These are phyloP conservation scores for Nothobranchius furzeri DNA, from an alignment of 2,113 vertebrate genomes.

Conservation along the genomic window DNA sequence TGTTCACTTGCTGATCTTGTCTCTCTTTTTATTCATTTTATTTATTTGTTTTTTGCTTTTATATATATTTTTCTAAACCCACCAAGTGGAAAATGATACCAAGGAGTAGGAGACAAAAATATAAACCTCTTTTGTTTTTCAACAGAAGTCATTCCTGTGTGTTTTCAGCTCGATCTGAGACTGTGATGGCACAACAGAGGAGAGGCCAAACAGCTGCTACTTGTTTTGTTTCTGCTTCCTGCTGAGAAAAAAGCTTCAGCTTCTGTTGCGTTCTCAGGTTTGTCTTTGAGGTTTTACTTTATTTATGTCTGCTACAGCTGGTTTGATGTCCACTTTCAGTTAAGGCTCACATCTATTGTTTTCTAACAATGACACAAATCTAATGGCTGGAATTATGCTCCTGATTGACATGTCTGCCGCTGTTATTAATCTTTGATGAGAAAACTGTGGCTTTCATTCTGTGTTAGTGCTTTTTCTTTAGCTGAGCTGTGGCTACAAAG, in stretches of 20 bases:
- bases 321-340: conserved; percentile 24
- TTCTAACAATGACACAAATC: not conserved
- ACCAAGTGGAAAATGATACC: conserved; percentile 69
- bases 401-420: not conserved
- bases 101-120: conserved; percentile 72
- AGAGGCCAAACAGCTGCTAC: conserved; percentile 34
- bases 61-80: conserved; percentile 64
- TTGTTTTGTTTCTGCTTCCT: conserved; percentile 31
- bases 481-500: not conserved
- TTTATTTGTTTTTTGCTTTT: conserved; percentile 2
- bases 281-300: conserved; percentile 3
- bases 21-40: conserved; percentile 39
- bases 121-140: conserved; percentile 79
- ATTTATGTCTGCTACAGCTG: conserved; percentile 22
- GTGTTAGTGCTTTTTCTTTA: conserved; percentile 8
- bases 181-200: conserved; percentile 36
- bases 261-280: conserved; percentile 42
- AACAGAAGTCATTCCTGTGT: conserved; percentile 62
- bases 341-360: conserved; percentile 12
- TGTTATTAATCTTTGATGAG: conserved; percentile 10
- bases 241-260: conserved; percentile 33
- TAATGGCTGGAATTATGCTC: conserved; percentile 1
- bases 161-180: conserved; percentile 35
- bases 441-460: not conserved
- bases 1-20: conserved; percentile 53